phyloP scores from a whole-genome alignment of 2,113 vertebrate genomes.

The Apistogramma diplotaenia region DNA sequence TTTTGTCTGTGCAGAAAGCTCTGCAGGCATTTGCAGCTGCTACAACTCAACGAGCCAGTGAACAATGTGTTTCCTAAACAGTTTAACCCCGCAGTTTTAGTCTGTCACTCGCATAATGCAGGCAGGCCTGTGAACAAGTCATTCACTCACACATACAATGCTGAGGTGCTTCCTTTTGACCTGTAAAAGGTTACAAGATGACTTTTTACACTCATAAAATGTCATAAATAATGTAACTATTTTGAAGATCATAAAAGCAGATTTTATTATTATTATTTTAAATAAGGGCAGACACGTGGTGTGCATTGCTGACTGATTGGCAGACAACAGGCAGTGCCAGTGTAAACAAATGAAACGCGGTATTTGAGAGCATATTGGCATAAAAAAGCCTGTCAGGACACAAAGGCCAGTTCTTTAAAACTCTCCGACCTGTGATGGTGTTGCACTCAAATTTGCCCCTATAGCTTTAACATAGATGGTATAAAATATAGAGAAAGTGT shows the following conservation, averaged over 20 bases:
- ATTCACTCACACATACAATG: not conserved
- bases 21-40: slow-evolving; percentile 51
- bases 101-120: not conserved
- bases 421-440: too few species aligned
- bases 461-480: not conserved
- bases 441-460: not conserved
- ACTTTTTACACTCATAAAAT: not conserved
- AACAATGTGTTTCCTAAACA: slow-evolving; percentile 56
- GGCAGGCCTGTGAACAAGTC: not conserved
- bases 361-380: too few species aligned
- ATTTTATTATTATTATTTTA: not conserved
- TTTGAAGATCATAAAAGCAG: not conserved
- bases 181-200: not conserved
- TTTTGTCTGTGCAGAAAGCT: slow-evolving; percentile 47
- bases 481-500: not conserved
- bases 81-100: slow-evolving; percentile 29
- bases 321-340: not conserved
- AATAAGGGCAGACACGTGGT: too few species aligned
- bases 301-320: not conserved
- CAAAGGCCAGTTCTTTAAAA: too few species aligned
- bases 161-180: not conserved
- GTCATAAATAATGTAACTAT: not conserved
- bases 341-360: too few species aligned
- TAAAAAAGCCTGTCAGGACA: too few species aligned
- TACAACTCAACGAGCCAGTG: slow-evolving; percentile 19